phyloP scores from a whole-genome alignment of 53 echinoderm and acorn worm species.

The Paracentrotus lividus region DNA sequence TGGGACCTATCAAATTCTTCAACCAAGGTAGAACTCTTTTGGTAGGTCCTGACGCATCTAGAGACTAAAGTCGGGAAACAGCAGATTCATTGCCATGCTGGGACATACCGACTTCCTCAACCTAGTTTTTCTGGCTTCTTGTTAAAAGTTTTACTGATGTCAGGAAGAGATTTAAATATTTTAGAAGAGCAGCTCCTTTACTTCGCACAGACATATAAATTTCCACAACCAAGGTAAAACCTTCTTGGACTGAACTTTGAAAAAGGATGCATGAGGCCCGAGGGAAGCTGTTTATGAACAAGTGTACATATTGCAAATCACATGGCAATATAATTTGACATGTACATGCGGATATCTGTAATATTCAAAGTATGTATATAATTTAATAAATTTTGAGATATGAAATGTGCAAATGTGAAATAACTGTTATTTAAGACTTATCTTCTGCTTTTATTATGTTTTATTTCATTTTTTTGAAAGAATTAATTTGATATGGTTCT shows the following conservation, averaged over 20 bases:
- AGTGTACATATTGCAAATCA: no score
- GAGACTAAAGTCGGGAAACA: constrained; percentile 85
- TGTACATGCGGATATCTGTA: neutral
- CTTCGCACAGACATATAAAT: constrained; percentile 81
- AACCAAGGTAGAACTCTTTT: constrained; percentile 52
- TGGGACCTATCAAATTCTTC: constrained; percentile 84
- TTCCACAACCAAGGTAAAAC: constrained; percentile 69
- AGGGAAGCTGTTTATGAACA: no score
- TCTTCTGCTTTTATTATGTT: no score
- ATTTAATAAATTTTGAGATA: neutral
- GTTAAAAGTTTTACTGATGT: constrained; percentile 65
- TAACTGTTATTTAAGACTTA: neutral
- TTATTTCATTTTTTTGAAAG: no score
- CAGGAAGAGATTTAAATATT: constrained; percentile 82
- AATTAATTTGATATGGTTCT: no score
- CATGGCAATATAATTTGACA: no score
- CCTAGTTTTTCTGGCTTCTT: neutral
- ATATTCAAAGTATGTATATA: neutral
- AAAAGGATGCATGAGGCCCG: no score
- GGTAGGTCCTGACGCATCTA: constrained; percentile 11
- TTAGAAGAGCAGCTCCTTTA: constrained; percentile 84
- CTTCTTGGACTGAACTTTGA: no score
- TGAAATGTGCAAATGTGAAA: neutral
- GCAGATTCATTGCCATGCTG: constrained; percentile 79
- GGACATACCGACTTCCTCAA: constrained; percentile 86